These are phyloP conservation scores for Diarsia brunnea DNA, from an alignment of 2,888 invertebrate species.

Conservation along the genomic window DNA sequence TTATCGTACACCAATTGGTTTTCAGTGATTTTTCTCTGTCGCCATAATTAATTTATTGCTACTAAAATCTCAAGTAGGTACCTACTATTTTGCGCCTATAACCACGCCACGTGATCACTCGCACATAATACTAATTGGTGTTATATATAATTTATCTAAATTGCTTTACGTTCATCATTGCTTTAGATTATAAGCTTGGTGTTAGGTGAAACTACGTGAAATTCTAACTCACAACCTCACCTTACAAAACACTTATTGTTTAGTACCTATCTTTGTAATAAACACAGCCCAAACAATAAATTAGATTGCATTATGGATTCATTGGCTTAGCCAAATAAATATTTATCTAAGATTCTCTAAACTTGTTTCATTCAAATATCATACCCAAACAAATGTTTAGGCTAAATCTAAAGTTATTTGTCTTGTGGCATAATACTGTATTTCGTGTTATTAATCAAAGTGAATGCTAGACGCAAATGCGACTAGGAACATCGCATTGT, in stretches of 20 bases:
- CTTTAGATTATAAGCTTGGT: slow-evolving; percentile 10
- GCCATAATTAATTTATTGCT: neutral
- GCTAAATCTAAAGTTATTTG: slow-evolving; percentile 1
- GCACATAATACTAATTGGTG: slow-evolving; percentile 19
- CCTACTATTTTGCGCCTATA: neutral
- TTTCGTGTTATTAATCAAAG: neutral
- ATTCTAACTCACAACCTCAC: slow-evolving; percentile 67
- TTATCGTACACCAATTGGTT: neutral
- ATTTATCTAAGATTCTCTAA: slow-evolving; percentile 58
- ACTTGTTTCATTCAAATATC: slow-evolving; percentile 51
- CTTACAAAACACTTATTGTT: slow-evolving; percentile 60
- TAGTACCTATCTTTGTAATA: slow-evolving; percentile 37
- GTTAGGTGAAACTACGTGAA: slow-evolving; percentile 39
- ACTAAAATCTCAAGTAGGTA: slow-evolving; percentile 23
- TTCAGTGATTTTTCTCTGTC: neutral
- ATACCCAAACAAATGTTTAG: slow-evolving; percentile 5
- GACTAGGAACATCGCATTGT: neutral
- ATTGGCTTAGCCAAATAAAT: slow-evolving; percentile 75
- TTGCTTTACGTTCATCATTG: slow-evolving; percentile 19
- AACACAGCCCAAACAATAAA: slow-evolving; percentile 70
- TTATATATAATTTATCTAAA: slow-evolving; percentile 14
- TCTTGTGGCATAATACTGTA: neutral
- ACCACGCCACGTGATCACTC: neutral
- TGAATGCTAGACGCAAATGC: neutral
- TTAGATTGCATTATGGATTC: slow-evolving; percentile 53